Evolutionary conservation across 2,888 invertebrate genomes (phyloP).

Genomic region (Capitulum mitella): DNA sequence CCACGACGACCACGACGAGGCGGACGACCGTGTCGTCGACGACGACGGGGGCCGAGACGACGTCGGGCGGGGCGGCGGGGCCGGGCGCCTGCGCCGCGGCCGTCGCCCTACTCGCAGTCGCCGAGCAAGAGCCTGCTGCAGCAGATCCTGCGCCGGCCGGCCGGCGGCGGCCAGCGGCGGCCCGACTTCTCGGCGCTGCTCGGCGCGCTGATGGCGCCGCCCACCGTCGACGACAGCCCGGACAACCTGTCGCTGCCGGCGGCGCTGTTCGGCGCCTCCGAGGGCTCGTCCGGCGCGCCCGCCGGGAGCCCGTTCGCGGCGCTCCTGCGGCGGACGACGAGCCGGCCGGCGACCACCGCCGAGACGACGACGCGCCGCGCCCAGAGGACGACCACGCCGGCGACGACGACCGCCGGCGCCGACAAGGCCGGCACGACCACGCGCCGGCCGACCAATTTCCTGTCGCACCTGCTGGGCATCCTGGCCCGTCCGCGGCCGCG

Average conservation of each 20-base stretch:
- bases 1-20: not conserved
- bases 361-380: not conserved
- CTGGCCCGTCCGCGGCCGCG: not conserved
- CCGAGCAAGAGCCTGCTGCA: slow-evolving; percentile 12
- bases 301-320: slow-evolving; percentile 13
- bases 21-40: not conserved
- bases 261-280: not conserved
- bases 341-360: not conserved
- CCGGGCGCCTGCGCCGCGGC: not conserved
- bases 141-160: not conserved
- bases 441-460: slow-evolving; percentile 8
- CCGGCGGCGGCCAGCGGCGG: not conserved
- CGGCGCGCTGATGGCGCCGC: not conserved
- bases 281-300: too few species aligned
- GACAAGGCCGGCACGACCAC: slow-evolving; percentile 7
- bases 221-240: slow-evolving; percentile 15
- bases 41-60: not conserved
- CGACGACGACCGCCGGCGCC: slow-evolving; percentile 41
- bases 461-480: slow-evolving; percentile 11
- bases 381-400: slow-evolving; percentile 38
- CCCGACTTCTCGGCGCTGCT: slow-evolving; percentile 11
- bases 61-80: not conserved
- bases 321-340: slow-evolving; percentile 26
- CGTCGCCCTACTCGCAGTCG: not conserved
- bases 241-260: slow-evolving; percentile 1